Base-by-base conservation (phyloP, 2,888 invertebrate species). In the Scaptodrosophila latifasciaeformis region DNA sequence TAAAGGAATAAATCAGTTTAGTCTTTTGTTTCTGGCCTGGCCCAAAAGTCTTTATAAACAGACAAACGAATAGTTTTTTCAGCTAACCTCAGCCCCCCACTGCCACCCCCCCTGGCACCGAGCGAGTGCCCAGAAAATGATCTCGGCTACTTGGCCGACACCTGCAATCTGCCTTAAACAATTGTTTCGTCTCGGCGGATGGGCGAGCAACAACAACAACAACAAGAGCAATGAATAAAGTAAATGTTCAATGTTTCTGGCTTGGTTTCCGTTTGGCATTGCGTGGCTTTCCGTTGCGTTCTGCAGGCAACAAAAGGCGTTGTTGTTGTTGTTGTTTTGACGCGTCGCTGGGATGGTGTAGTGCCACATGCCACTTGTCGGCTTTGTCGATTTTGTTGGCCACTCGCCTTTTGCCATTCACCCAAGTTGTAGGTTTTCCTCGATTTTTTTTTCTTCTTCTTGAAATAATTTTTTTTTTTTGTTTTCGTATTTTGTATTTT, bases 351-450 rank as follows among this genome's bases (percentile, higher is more conserved):
- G 29, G 46, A 46, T 29, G 62, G 31, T 35, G 39, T 49, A n/a
- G n/a, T n/a, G n/a, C n/a, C n/a, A n/a, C n/a, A n/a, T 54, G 54
- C 37, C 39, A 48, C 49, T 40, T 52, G 34, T 40, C 52, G 42
- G 30, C 44, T 54, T 48, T 54, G 49, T 49, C 31, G 59, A 15
- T 31, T 50, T 57, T 39, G 39, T 34, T n/a, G 52, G 39, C 62
- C 65, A 67, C 65, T 65, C 59, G 65, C 64, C 72, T 76, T 59
- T 79, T 66, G 80, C 62, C 66, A 63, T 76, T 74, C 72, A 72
- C 64, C 68, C 72, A 72, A 71, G 72, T 76, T 75, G 79, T 72
- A 65, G 61, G 80, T 61, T 59, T 58, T 46, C 24, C 62, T 66
- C 62, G 59, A 18, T 54, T 42, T 43, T 49, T 46, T 40, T 7